These are phyloP conservation scores for Orthosia incerta DNA, from an alignment of 2,888 invertebrate species.

Conservation along the genomic window DNA sequence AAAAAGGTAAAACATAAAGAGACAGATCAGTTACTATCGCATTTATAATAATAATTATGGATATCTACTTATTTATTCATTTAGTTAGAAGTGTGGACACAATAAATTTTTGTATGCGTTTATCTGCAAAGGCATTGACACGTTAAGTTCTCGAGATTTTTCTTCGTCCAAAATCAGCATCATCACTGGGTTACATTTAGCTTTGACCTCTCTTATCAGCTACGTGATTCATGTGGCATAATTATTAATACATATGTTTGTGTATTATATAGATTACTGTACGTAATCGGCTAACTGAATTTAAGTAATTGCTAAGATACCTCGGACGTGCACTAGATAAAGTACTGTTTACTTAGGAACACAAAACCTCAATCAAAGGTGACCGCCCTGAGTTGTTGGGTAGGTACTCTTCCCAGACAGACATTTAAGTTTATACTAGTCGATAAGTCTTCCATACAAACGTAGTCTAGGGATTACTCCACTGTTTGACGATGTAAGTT, in stretches of 20 bases:
- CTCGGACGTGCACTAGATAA: constrained; percentile 30
- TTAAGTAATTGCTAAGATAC: constrained; percentile 25
- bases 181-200: no score
- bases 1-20: no score
- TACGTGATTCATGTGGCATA: constrained; percentile 20
- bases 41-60: no score
- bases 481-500: no score
- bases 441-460: no score
- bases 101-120: background rate
- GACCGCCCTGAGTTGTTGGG: background rate
- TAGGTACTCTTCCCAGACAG: background rate
- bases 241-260: background rate
- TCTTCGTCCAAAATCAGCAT: background rate
- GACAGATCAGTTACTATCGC: no score
- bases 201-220: constrained; percentile 34
- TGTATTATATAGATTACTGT: background rate
- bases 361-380: constrained; percentile 22
- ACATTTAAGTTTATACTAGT: no score
- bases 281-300: constrained; percentile 9
- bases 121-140: background rate
- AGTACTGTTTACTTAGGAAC: constrained; percentile 30
- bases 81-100: background rate
- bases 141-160: background rate
- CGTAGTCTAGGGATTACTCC: no score
- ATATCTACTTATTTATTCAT: background rate